A percentile compares a stretch with the other conserved stretches of the same genome.
These are phyloP conservation scores for Hanleya hanleyi DNA, from an alignment of 2,888 invertebrate species.

Conservation along the genomic window DNA sequence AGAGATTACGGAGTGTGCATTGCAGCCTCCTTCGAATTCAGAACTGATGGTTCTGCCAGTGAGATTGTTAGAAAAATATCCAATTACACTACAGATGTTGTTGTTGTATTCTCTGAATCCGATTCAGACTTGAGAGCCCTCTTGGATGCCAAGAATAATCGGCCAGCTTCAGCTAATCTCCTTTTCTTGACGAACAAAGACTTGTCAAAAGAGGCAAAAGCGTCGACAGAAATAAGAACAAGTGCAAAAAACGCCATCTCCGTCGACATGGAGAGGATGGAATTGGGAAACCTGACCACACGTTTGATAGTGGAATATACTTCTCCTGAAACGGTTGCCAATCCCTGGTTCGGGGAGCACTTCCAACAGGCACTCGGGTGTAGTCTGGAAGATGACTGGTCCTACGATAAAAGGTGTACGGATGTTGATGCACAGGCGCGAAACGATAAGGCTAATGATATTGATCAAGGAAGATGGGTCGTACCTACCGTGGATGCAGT, in stretches of 20 bases:
- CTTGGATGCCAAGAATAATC: conserved; percentile 40
- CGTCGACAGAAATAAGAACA: not conserved
- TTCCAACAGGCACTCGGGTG: conserved; percentile 53
- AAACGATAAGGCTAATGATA: conserved; percentile 10
- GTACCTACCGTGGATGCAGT: conserved; percentile 73
- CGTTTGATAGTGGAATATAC: not conserved
- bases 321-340: conserved; percentile 16
- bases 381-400: conserved; percentile 40
- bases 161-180: not conserved
- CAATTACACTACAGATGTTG: conserved; percentile 53
- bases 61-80: conserved; percentile 52
- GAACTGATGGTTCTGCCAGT: conserved; percentile 52
- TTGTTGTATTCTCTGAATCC: conserved; percentile 60
- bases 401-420: not conserved
- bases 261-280: not conserved
- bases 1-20: conserved; percentile 55
- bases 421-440: not conserved
- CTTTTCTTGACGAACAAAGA: conserved; percentile 55
- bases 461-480: conserved; percentile 57
- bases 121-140: conserved; percentile 50
- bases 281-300: not conserved
- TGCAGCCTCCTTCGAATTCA: conserved; percentile 59
- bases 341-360: conserved; percentile 65
- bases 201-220: conserved; percentile 41
- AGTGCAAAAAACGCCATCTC: not conserved